These are phyloP conservation scores for Itoplectis maculator DNA, from an alignment of 2,888 invertebrate genomes.

Conservation along the genomic window DNA sequence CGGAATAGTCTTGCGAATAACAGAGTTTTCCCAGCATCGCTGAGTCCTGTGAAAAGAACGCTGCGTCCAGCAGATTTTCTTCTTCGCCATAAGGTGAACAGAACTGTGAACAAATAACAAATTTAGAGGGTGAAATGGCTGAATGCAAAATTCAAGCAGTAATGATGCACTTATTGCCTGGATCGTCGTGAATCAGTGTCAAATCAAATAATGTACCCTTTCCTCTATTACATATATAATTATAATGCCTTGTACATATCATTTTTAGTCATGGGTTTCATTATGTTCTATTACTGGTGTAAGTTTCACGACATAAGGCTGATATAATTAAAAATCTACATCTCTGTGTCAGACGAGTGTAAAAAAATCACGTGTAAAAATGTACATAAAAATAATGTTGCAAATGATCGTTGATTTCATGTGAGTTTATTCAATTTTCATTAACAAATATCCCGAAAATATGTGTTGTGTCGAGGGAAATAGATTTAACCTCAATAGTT, in stretches of 20 bases:
- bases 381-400: slow-evolving; percentile 58
- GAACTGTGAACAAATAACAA: slow-evolving; percentile 85
- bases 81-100: slow-evolving; percentile 88
- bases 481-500: slow-evolving; percentile 50
- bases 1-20: slow-evolving; percentile 92
- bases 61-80: slow-evolving; percentile 87
- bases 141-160: slow-evolving; percentile 22
- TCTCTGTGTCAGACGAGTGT: slow-evolving; percentile 45
- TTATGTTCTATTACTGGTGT: slow-evolving; percentile 75
- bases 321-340: slow-evolving; percentile 42
- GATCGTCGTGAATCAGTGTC: slow-evolving; percentile 22
- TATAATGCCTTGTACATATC: slow-evolving; percentile 75
- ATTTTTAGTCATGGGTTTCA: slow-evolving; percentile 72
- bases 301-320: slow-evolving; percentile 73
- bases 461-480: slow-evolving; percentile 57
- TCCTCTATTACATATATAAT: slow-evolving; percentile 77
- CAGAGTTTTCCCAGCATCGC: slow-evolving; percentile 96
- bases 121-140: not conserved
- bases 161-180: not conserved
- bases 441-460: slow-evolving; percentile 25
- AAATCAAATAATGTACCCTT: slow-evolving; percentile 73
- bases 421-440: slow-evolving; percentile 39
- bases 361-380: slow-evolving; percentile 33
- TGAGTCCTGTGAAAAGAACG: slow-evolving; percentile 93
- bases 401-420: not conserved